These are phyloP conservation scores for Amphilophus citrinellus DNA, from an alignment of 2,113 vertebrate species.

Conservation along the genomic window DNA sequence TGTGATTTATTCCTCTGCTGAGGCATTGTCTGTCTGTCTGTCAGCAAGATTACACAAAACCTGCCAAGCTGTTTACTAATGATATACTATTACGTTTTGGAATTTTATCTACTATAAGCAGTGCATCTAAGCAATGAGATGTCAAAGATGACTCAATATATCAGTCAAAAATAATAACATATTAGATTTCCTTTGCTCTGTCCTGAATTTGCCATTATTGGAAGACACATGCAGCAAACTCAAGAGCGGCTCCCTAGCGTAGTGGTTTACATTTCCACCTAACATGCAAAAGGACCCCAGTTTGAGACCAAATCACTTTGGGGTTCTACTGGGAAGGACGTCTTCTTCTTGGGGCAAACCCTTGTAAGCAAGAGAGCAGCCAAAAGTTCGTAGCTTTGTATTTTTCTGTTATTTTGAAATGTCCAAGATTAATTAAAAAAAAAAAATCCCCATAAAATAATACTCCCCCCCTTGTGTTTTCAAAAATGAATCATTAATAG, in stretches of 20 bases:
- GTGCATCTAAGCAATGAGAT: accelerated
- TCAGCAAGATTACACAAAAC: neutral
- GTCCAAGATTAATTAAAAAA: neutral
- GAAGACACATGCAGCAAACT: too few relatives aligned
- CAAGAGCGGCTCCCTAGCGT: accelerated
- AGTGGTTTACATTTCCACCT: accelerated
- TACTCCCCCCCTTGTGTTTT: neutral
- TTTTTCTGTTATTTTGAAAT: accelerated
- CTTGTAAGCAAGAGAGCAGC: neutral
- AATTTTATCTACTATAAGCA: neutral
- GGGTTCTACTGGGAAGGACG: too few relatives aligned
- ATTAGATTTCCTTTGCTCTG: accelerated
- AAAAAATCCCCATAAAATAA: neutral
- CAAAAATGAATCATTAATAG: neutral
- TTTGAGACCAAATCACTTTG: too few relatives aligned
- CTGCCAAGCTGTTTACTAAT: neutral
- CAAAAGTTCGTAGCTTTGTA: neutral
- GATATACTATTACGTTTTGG: neutral
- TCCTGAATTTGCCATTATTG: neutral
- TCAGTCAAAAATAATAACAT: neutral
- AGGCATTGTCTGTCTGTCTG: neutral
- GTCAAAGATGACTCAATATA: neutral
- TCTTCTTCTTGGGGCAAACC: too few relatives aligned
- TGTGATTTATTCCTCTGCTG: neutral
- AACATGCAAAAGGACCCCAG: too few relatives aligned